A percentile compares a stretch with the other conserved stretches of the same genome.
Evolutionary conservation across 2,113 vertebrate species (phyloP).

Genomic region (Mormyrus lacerda): DNA sequence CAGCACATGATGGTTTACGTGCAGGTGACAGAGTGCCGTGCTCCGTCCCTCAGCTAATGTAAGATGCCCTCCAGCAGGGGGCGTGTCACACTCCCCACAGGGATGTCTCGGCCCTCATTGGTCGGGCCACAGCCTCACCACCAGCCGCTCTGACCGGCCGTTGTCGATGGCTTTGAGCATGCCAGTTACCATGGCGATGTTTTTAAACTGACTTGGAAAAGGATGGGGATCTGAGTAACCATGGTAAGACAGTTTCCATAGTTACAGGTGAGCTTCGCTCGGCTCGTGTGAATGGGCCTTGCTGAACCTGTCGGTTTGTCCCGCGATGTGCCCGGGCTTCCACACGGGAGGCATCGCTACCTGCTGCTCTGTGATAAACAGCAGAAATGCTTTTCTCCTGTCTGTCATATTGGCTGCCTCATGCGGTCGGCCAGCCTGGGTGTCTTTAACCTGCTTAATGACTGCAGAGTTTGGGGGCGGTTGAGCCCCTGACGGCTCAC

Average conservation of each 20-base stretch:
- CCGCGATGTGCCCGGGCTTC: background rate
- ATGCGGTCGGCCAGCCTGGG: background rate
- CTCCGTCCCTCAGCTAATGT: background rate
- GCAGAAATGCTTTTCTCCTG: background rate
- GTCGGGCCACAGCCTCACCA: background rate
- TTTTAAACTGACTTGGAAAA: background rate
- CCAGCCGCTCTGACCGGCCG: background rate
- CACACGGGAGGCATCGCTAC: background rate
- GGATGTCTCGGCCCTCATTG: background rate
- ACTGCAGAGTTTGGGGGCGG: background rate
- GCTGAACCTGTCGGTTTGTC: slow-evolving; percentile 17
- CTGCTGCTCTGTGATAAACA: background rate
- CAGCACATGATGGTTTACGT: background rate
- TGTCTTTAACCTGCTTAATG: background rate
- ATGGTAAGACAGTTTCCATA: background rate
- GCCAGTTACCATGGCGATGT: background rate
- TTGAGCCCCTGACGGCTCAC: background rate
- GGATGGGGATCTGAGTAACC: background rate
- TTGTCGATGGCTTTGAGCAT: background rate
- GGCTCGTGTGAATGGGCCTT: background rate
- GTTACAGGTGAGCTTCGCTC: slow-evolving; percentile 3
- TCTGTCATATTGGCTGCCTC: background rate
- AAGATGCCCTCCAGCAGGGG: background rate
- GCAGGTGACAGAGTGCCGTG: background rate
- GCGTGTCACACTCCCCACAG: background rate